phyloP scores from a whole-genome alignment of 1,140 invertebrate genomes.

The Rhyzopertha dominica region DNA sequence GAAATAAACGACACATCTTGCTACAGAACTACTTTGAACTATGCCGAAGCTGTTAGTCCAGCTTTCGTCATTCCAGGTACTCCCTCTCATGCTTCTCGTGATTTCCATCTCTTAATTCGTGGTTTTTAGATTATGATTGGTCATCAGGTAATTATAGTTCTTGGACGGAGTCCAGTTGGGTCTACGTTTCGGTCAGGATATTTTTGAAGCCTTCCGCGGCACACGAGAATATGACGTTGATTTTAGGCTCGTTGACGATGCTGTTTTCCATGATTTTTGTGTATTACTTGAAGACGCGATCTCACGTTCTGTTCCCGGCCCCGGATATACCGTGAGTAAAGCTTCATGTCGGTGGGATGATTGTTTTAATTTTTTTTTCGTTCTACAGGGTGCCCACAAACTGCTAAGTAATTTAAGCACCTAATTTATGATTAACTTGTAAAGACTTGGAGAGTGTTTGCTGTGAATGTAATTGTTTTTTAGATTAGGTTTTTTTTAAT shows the following conservation, averaged over 20 bases:
- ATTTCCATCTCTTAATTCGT: too few species aligned
- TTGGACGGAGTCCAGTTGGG: constrained; percentile 91
- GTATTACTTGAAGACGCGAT: constrained; percentile 62
- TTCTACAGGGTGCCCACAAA: too few species aligned
- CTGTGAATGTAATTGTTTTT: too few species aligned
- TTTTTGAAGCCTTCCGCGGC: constrained; percentile 71
- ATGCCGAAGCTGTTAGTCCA: constrained; percentile 70
- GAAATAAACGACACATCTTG: constrained; percentile 57
- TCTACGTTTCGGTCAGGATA: constrained; percentile 65
- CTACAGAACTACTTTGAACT: constrained; percentile 68
- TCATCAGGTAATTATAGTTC: constrained; percentile 73
- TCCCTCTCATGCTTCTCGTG: too few species aligned
- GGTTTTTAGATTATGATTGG: constrained; percentile 69
- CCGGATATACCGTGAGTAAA: too few species aligned
- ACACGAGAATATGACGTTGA: constrained; percentile 62
- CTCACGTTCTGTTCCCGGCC: constrained; percentile 59
- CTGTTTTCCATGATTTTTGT: constrained; percentile 62
- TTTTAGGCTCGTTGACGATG: constrained; percentile 59
- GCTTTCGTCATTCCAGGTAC: constrained; percentile 71
- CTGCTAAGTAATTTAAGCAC: too few species aligned
- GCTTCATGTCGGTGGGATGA: too few species aligned
- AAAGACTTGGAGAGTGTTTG: too few species aligned
- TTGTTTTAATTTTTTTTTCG: too few species aligned
- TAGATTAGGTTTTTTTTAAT: too few species aligned
- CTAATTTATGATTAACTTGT: too few species aligned